Evolutionary conservation across 2,888 invertebrate species (phyloP), one percentile per base, ranked within the genome.

Genomic region (Oscheius sp.): DNA sequence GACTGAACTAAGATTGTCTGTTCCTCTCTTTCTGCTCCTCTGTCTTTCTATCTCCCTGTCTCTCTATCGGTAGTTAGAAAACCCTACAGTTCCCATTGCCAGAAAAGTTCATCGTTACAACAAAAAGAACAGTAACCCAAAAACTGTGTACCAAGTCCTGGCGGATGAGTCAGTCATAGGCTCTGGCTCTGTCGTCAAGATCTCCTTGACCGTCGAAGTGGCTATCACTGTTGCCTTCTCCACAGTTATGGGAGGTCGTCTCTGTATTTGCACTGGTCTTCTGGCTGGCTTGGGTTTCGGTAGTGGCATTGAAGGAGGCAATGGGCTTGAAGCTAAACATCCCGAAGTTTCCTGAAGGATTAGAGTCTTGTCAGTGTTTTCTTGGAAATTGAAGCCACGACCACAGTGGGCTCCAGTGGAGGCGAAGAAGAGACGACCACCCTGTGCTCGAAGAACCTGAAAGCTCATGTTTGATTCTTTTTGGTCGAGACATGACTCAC

Each of bases 391-490:
- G 73, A 83, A 81, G 66, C 84, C 78, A 11, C 85, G 37, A n/a
- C 77, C 77, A 53, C 85, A 85, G 55, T 83, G 79, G 53, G 81
- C 79, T 53, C 85, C 84, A 1, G 83, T 78, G 0, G 81, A 73
- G 1, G 82, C 77, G 35, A 85, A 51, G 51, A 75, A 79, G 9
- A 85, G 71, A 10, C 78, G 78, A 2, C 78, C 80, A 29, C 78
- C 73, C n/a, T 74, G 70, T 47, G 73, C 78, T 63, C 78, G 77
- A 1, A 80, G 60, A 32, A 79, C 68, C 78, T 82, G 65, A 11
- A 73, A 55, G 7, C 11, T 11, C 13, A 33, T 11, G 3, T 42
- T 42, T 42, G 42, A 42, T 42, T 42, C 0, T 5, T 42, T 60
- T 11, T 33, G 9, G 35, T 33, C 9, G 29, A 35, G 9, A 32